A percentile compares a stretch with the other conserved stretches of the same genome.
phyloP scores from a whole-genome alignment of 2,888 invertebrate genomes.

The Muscina levida region DNA sequence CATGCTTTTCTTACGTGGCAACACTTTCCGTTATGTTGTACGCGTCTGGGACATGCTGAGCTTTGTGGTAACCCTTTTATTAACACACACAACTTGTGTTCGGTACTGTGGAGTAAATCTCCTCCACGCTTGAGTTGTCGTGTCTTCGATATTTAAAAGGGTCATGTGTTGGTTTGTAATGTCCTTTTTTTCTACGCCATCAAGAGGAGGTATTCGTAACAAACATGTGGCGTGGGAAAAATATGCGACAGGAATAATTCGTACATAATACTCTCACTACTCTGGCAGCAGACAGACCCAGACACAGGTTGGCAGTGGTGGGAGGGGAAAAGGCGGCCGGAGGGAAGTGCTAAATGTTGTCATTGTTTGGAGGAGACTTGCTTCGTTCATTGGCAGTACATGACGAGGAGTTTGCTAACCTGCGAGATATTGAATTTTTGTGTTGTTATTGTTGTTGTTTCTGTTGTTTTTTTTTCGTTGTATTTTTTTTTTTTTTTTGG shows the following conservation, averaged over 20 bases:
- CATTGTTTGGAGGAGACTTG: background rate
- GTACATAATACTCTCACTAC: constrained; percentile 26
- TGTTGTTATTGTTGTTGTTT: constrained; percentile 8
- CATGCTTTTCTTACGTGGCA: too few relatives aligned
- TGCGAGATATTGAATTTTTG: constrained; percentile 21
- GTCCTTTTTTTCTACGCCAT: constrained; percentile 46
- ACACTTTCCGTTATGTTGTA: too few relatives aligned
- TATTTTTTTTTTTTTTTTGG: constrained; percentile 40
- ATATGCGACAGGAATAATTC: constrained; percentile 62
- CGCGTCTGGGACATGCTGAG: too few relatives aligned
- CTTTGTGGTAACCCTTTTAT: too few relatives aligned
- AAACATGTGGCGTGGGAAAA: constrained; percentile 66
- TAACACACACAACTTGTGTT: constrained; percentile 38
- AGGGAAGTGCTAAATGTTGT: constrained; percentile 35
- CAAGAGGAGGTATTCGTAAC: constrained; percentile 58
- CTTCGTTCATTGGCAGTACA: background rate
- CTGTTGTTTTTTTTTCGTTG: constrained; percentile 20
- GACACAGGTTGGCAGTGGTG: background rate
- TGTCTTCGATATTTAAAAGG: constrained; percentile 16
- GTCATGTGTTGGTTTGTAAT: constrained; percentile 40
- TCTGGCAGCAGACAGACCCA: background rate
- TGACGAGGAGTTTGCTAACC: background rate
- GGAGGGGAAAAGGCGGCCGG: background rate
- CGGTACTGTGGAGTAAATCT: constrained; percentile 25
- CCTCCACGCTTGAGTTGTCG: background rate